A percentile compares a stretch with the other conserved stretches of the same genome.
phyloP scores from a whole-genome alignment of 1,140 invertebrate genomes.

The Caerostris extrusa region DNA sequence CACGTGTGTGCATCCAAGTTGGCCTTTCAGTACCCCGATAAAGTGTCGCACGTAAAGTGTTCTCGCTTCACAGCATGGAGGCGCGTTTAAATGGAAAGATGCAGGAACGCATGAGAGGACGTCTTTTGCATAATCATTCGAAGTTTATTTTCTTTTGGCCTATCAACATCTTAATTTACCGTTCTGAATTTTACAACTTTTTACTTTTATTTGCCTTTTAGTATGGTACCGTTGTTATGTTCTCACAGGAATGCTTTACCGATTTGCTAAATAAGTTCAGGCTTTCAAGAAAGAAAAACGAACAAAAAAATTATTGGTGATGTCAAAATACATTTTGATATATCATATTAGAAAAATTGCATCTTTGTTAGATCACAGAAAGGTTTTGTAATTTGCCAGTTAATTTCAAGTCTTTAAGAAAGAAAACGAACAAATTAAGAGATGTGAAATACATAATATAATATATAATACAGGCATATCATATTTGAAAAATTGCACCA shows the following conservation, averaged over 20 bases:
- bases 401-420: no score
- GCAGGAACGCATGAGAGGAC: background rate
- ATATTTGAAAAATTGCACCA: no score
- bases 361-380: no score
- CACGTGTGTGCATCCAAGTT: background rate
- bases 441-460: no score
- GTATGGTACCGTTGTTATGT: background rate
- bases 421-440: no score
- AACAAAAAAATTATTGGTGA: no score
- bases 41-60: background rate
- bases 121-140: background rate
- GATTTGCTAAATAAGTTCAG: background rate
- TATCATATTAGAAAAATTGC: no score
- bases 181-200: background rate
- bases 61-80: background rate
- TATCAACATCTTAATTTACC: background rate
- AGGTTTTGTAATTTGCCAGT: no score
- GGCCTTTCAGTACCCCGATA: background rate
- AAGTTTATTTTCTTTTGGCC: background rate
- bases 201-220: background rate
- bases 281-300: no score
- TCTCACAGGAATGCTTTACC: background rate
- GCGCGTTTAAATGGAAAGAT: background rate
- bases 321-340: no score
- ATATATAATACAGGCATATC: no score